Evolutionary conservation across 2,113 vertebrate species (phyloP), one percentile per base, ranked within the genome.

Genomic region (Pyxicephalus adspersus): DNA sequence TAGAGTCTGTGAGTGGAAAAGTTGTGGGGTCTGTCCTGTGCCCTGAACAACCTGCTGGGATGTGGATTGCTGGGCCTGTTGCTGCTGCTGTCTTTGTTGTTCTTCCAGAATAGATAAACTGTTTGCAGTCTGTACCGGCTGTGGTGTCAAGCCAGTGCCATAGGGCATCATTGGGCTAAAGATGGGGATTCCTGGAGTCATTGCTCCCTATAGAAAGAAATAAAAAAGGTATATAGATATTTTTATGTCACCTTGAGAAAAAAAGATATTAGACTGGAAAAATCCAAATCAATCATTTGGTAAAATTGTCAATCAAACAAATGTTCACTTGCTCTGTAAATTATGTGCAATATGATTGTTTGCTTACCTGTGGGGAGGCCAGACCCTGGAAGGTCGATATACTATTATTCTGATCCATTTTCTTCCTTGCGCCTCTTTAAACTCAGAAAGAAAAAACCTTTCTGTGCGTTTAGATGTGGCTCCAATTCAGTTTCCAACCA

Each of bases 121-220:
- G 86, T 94, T 99, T 86, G 95, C 95, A 89, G 90, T 96, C 85
- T 96, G 94, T 65, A 98, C 94, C n/a, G 98, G 97, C 85, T 99
- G 98, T 0, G 98, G 98, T 0, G 98, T 99, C 81, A 99, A 92
- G 55, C 97, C 97, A 1, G 97, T 97, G 85, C 96, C 97, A 13
- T 98, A 99, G 0, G 96, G 96, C 96, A 99, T 98, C 96, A 99
- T 98, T 0, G 98, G 98, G 90, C 97, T 99, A 82, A 99, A 99
- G 50, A 99, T 94, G 0, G 95, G 94, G 66, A 96, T 91, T 50
- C 94, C 94, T 51, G 98, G 98, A 25, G 97, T 99, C 97, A 99
- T 96, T 70, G 95, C 95, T 34, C 96, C 91, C 98, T 99, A 83
- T 1, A 57, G 58, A 81, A 58, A 74, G 81, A 84, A 29, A 4